A percentile compares a stretch with the other conserved stretches of the same genome.
These are phyloP conservation scores for Columba livia DNA, from an alignment of 2,113 vertebrate genomes.

Conservation along the genomic window DNA sequence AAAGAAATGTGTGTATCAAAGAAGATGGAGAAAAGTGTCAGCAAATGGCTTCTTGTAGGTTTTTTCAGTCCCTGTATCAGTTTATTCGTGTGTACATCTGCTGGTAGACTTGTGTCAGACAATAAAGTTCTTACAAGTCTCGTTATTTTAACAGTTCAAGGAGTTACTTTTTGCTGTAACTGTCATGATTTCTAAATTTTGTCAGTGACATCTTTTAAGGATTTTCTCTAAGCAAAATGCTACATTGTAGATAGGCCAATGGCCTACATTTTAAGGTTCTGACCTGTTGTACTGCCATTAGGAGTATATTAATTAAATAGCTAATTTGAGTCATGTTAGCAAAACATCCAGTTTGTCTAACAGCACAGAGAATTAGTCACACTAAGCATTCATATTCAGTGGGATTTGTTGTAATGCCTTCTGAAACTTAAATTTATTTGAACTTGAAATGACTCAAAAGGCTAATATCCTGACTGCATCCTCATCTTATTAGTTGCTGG, in stretches of 20 bases:
- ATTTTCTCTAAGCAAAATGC: background rate
- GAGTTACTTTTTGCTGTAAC: background rate
- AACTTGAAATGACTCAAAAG: background rate
- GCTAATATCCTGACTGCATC: background rate
- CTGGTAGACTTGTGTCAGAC: rapidly evolving
- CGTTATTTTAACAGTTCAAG: background rate
- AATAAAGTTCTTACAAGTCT: background rate
- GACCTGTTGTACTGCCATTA: background rate
- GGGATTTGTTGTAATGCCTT: background rate
- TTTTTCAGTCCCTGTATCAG: background rate
- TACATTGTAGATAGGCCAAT: background rate
- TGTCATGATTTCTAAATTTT: background rate
- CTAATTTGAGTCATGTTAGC: background rate
- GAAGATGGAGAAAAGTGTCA: background rate
- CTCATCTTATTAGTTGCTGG: background rate
- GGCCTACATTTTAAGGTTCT: background rate
- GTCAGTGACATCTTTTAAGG: background rate
- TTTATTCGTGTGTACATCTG: rapidly evolving
- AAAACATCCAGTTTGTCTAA: background rate
- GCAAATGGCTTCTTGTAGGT: background rate
- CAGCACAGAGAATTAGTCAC: background rate
- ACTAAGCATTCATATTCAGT: background rate
- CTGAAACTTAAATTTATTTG: background rate
- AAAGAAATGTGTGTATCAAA: background rate
- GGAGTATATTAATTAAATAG: background rate